Evolutionary conservation across 2,797 vertebrate species (phyloP), one percentile per base, ranked within the genome.

Genomic region (Acrocephalus scirpaceus): DNA sequence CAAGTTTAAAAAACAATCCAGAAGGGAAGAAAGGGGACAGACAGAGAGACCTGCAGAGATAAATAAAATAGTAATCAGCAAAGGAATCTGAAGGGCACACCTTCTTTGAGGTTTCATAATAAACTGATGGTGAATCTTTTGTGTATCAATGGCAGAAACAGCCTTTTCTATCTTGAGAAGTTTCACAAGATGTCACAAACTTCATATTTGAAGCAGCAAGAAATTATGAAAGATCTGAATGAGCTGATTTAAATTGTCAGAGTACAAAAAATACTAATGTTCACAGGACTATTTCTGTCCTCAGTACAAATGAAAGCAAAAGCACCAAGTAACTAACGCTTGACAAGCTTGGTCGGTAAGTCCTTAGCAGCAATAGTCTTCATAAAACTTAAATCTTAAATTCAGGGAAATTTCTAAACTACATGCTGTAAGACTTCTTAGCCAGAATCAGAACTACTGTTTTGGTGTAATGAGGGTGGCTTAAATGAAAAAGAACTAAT

Each of bases 31-130:
- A 94, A 92, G 8, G 86, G 90, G 66, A 96, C 79, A 96, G 80
- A 96, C 38, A 97, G 65, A 96, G 87, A 96, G 60, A 95, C 91
- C 93, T 96, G 88, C 82, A 96, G 95, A 96, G 69, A 96, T 95
- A 96, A 97, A 95, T 95, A 92, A 91, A 96, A 96, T 90, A 78
- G 88, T 88, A 50, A 96, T 92, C 92, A 97, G 89, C 69, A 90
- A 88, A 94, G 54, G 80, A 93, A 89, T 70, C 36, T 29, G 75
- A 93, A 94, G 56, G 56, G 48, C 91, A 75, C 40, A 84, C 22
- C 69, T 88, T 86, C 45, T 51, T 56, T 73, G 65, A 85, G 54
- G 72, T 88, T 95, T 96, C 36, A 53, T 38, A 86, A 76, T 78
- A 94, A 91, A 96, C 17, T 32, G 47, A 86, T 1, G 69, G 26